A percentile compares a stretch with the other conserved stretches of the same genome.
phyloP scores from a whole-genome alignment of 2,113 vertebrate genomes.

The Tichodroma muraria region DNA sequence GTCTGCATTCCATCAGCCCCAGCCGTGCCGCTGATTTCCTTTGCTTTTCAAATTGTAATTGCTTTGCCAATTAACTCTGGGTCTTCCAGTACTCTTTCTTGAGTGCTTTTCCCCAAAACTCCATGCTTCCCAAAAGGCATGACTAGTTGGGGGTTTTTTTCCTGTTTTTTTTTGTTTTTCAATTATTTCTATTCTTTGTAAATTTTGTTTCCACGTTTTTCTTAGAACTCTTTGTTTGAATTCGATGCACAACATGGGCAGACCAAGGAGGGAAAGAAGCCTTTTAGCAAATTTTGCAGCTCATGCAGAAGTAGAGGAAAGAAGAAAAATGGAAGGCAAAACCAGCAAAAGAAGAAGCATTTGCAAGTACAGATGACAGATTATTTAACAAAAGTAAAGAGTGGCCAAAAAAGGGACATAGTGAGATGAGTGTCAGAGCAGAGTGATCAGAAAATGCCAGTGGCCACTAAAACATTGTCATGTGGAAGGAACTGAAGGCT shows the following conservation, averaged over 20 bases:
- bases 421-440: neutral
- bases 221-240: neutral
- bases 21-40: neutral
- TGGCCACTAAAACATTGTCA: neutral
- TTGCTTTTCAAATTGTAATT: neutral
- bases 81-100: neutral
- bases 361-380: neutral
- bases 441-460: neutral
- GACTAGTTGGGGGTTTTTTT: fast-evolving
- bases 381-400: neutral
- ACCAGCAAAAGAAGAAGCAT: neutral
- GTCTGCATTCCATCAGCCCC: conserved; percentile 31
- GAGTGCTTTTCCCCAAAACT: neutral
- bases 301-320: neutral
- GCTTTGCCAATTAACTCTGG: conserved; percentile 19
- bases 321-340: neutral
- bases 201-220: neutral
- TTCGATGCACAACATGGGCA: neutral
- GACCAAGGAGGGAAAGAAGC: neutral
- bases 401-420: neutral
- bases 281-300: neutral
- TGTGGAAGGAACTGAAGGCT: neutral
- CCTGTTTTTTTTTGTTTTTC: too few species aligned
- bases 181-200: neutral
- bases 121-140: neutral